phyloP scores from a whole-genome alignment of 2,888 invertebrate genomes.

The Melolontha melolontha region DNA sequence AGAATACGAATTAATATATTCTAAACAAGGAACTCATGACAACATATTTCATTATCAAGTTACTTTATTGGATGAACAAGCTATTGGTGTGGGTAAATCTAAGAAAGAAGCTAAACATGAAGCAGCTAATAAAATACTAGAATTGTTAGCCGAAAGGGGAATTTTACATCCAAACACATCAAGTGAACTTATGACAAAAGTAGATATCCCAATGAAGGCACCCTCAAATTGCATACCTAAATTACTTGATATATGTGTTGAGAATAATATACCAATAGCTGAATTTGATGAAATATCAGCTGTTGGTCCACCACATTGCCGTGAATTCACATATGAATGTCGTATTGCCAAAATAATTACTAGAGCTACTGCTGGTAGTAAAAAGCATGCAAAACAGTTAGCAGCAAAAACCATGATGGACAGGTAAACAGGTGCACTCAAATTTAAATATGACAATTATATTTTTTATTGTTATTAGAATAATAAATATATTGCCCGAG shows the following conservation, averaged over 20 bases:
- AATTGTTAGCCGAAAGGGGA: conserved; percentile 62
- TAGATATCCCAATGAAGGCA: conserved; percentile 45
- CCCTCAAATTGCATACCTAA: conserved; percentile 53
- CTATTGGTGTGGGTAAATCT: conserved; percentile 60
- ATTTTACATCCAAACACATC: conserved; percentile 55
- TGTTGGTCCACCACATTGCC: conserved; percentile 76
- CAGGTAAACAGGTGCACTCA: conserved; percentile 49
- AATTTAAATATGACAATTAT: neutral
- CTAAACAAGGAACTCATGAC: conserved; percentile 59
- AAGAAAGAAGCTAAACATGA: conserved; percentile 74
- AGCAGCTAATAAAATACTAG: conserved; percentile 68
- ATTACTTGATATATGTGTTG: conserved; percentile 65
- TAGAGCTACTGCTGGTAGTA: conserved; percentile 71
- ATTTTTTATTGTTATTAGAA: conserved; percentile 22
- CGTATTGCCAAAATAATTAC: conserved; percentile 69
- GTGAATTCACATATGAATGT: conserved; percentile 73
- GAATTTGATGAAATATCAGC: conserved; percentile 71
- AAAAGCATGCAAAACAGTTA: conserved; percentile 75
- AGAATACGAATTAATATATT: conserved; percentile 63
- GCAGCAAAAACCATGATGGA: conserved; percentile 68
- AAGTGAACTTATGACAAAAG: conserved; percentile 52
- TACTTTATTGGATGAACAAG: conserved; percentile 60
- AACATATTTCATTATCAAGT: conserved; percentile 68
- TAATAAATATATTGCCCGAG: conserved; percentile 37
- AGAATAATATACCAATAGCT: conserved; percentile 67